Percentiles rank a stretch among this genome's conserved stretches.
Evolutionary conservation across 2,888 invertebrate species (phyloP).

Genomic region (Emesis furor): DNA sequence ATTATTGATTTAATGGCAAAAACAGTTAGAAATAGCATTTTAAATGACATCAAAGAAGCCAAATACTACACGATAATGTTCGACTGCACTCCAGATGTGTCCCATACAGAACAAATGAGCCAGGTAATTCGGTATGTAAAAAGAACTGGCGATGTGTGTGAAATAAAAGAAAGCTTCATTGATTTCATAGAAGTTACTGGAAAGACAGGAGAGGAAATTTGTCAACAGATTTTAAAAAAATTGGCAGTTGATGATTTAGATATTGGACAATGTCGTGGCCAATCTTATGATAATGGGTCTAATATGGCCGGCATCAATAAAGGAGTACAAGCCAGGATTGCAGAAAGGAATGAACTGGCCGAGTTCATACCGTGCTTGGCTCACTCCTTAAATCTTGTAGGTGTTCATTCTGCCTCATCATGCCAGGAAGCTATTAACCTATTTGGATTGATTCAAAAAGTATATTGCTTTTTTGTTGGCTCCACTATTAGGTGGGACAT

Average conservation of each 20-base stretch:
- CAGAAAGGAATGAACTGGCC: slow-evolving; percentile 75
- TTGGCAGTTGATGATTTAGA: slow-evolving; percentile 71
- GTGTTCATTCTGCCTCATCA: slow-evolving; percentile 67
- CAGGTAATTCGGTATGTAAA: slow-evolving; percentile 14
- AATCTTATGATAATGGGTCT: slow-evolving; percentile 75
- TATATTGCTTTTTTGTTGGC: slow-evolving; percentile 69
- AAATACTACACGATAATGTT: slow-evolving; percentile 77
- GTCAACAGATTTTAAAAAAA: slow-evolving; percentile 67
- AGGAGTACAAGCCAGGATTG: slow-evolving; percentile 77
- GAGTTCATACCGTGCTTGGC: slow-evolving; percentile 72
- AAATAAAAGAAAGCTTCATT: slow-evolving; percentile 77
- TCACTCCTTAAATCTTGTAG: slow-evolving; percentile 76
- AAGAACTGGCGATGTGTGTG: slow-evolving; percentile 66
- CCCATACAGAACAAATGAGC: slow-evolving; percentile 75
- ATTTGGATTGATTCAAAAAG: neutral
- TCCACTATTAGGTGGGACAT: slow-evolving; percentile 71
- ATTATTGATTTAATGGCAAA: slow-evolving; percentile 75
- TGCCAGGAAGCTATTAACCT: slow-evolving; percentile 69
- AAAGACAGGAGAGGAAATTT: slow-evolving; percentile 73
- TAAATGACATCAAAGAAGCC: slow-evolving; percentile 67
- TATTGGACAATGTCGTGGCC: slow-evolving; percentile 72
- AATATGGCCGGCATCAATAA: slow-evolving; percentile 78
- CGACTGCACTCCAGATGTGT: slow-evolving; percentile 78
- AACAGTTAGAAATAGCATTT: slow-evolving; percentile 70
- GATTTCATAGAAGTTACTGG: slow-evolving; percentile 75